These are phyloP conservation scores for Aromia moschata DNA, from an alignment of 2,888 invertebrate genomes.

Conservation along the genomic window DNA sequence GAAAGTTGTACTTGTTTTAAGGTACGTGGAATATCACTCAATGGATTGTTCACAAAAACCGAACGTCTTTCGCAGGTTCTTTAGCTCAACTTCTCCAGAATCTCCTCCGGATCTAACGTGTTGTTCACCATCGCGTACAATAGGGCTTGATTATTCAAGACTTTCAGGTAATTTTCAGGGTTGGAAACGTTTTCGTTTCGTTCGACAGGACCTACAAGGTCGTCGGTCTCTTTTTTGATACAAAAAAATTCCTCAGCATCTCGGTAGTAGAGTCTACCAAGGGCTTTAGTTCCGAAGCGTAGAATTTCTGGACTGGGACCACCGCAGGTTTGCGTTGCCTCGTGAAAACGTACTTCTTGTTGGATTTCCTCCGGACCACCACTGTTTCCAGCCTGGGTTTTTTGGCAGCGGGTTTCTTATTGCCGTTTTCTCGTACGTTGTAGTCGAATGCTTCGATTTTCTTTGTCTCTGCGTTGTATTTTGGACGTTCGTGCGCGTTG, in stretches of 20 bases:
- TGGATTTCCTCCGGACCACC: slow-evolving; percentile 35
- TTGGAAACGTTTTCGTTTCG: slow-evolving; percentile 20
- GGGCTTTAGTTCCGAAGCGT: slow-evolving; percentile 43
- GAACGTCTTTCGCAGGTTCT: neutral
- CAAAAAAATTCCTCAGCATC: slow-evolving; percentile 36
- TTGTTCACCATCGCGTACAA: slow-evolving; percentile 39
- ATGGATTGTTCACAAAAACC: slow-evolving; percentile 2
- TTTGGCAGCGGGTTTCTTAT: slow-evolving; percentile 29
- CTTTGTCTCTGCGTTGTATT: slow-evolving; percentile 53
- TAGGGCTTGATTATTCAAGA: slow-evolving; percentile 38
- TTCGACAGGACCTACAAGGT: slow-evolving; percentile 9
- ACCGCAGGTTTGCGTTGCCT: slow-evolving; percentile 36
- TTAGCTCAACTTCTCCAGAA: slow-evolving; percentile 27
- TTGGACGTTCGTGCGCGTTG: slow-evolving; percentile 54
- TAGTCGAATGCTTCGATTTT: slow-evolving; percentile 54
- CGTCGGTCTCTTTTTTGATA: slow-evolving; percentile 25
- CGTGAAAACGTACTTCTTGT: slow-evolving; percentile 37
- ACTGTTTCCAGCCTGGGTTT: slow-evolving; percentile 36
- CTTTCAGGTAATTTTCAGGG: slow-evolving; percentile 30
- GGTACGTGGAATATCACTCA: slow-evolving; percentile 1
- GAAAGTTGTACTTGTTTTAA: slow-evolving; percentile 19
- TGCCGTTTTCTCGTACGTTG: slow-evolving; percentile 41
- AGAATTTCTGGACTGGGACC: slow-evolving; percentile 38
- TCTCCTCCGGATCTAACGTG: slow-evolving; percentile 35
- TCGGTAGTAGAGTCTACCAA: slow-evolving; percentile 48